Conservation (phyloP, 2,888 invertebrate species). For the Aricia artaxerxes region DNA sequence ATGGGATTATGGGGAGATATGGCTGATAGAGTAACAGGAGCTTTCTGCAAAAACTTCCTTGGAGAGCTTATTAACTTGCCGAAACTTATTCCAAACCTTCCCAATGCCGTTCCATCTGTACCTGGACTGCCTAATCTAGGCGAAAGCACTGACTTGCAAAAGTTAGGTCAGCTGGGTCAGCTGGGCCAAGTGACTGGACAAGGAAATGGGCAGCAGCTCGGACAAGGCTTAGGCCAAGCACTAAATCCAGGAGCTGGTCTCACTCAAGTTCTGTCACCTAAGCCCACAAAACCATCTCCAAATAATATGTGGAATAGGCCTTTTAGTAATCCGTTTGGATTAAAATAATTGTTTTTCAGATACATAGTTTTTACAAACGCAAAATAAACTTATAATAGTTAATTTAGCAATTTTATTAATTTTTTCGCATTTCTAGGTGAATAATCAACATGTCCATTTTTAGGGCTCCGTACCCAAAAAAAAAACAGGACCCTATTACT, state of each 20-base stretch:
- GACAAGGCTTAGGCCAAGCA: not conserved
- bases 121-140: not conserved
- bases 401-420: too few species aligned
- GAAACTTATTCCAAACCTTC: constrained; percentile 42
- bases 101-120: constrained; percentile 10
- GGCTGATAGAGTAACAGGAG: constrained; percentile 77
- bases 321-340: constrained; percentile 39
- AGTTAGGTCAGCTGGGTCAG: constrained; percentile 8
- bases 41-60: constrained; percentile 73
- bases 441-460: too few species aligned
- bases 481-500: too few species aligned
- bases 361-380: too few species aligned
- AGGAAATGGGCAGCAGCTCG: not conserved
- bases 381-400: too few species aligned
- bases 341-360: constrained; percentile 23
- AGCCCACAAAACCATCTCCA: constrained; percentile 32
- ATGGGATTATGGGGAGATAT: constrained; percentile 86
- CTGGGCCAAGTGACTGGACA: constrained; percentile 10
- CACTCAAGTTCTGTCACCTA: constrained; percentile 24
- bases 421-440: too few species aligned
- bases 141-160: constrained; percentile 5
- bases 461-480: too few species aligned
- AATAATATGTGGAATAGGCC: constrained; percentile 35
- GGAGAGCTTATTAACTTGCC: constrained; percentile 56
- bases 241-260: constrained; percentile 10